phyloP scores from a whole-genome alignment of 1,140 invertebrate species.

The Papilio aristodemus region DNA sequence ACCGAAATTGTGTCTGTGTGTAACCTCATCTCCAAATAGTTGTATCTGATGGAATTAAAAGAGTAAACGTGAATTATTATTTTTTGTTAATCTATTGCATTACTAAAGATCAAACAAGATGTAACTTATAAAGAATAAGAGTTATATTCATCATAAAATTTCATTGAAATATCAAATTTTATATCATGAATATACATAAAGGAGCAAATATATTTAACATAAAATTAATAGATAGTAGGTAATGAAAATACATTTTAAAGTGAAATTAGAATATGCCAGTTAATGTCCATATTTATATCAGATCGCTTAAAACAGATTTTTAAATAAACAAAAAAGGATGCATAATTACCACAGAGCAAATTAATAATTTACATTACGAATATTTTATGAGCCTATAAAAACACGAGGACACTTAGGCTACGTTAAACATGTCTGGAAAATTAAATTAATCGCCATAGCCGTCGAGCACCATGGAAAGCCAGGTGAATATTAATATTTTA shows the following conservation, averaged over 20 bases:
- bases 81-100: too few species aligned
- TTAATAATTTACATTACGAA: not conserved
- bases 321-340: not conserved
- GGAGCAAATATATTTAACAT: too few species aligned
- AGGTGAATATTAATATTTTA: constrained; percentile 1
- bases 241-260: too few species aligned
- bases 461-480: not conserved
- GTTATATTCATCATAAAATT: too few species aligned
- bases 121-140: too few species aligned
- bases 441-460: not conserved
- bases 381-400: not conserved
- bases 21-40: not conserved
- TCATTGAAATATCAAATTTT: too few species aligned
- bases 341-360: not conserved
- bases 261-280: too few species aligned
- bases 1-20: not conserved
- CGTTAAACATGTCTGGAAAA: not conserved
- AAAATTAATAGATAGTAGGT: too few species aligned
- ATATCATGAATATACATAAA: too few species aligned
- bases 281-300: not conserved
- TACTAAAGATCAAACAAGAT: too few species aligned
- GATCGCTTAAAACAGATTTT: not conserved
- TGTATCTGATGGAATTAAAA: constrained; percentile 5
- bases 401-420: not conserved
- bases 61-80: too few species aligned